Evolutionary conservation across 2,797 vertebrate species (phyloP), one percentile per base, ranked within the genome.

Genomic region (Oreochromis grahami): DNA sequence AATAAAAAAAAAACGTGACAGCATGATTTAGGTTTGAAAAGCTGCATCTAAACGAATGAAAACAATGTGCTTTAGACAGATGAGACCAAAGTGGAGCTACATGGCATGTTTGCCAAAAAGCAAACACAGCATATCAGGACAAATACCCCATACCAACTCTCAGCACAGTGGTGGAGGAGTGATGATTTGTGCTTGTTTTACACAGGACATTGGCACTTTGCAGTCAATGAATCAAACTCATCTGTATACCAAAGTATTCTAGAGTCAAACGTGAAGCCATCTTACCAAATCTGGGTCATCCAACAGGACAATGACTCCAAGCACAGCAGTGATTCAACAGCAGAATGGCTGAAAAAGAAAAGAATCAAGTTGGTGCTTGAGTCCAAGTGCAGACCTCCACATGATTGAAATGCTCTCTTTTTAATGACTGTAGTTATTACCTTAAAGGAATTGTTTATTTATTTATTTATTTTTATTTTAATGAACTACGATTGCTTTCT

Each of bases 401-500:
- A 2, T 3, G 32, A 36, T 11, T 60, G 32, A 60, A 65, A 65
- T 68, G 36, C 8, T 41, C 13, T 41, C 12, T 38, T 68, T 68
- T 68, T 41, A 21, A 68, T 41, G 12, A 68, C n/a, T 34, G 2
- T 77, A 13, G 65, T 65, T 12, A 43, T 36, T 3, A 19, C 51
- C 34, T 77, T 41, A n/a, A 26, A 45, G 11, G 45, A 70, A 78
- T 70, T 48, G 12, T 78, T 70, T 53, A n/a, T 60, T 36, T 36
- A 3, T 38, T 19, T 60, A 60, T 36, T 63, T 5, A 17, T 36
- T 63, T 68, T 26, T 68, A 58, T 29, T 82, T 80, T 81, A 32
- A 45, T 76, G 43, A 83, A 72, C 58, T 32, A 80, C 38, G 50
- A 26, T 50, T 77, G 41, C 70, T 50, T 81, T 77, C 8, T 24